A percentile compares a stretch with the other conserved stretches of the same genome.
Conservation (phyloP, 2,797 vertebrate genomes). For the Meda fulgida region DNA sequence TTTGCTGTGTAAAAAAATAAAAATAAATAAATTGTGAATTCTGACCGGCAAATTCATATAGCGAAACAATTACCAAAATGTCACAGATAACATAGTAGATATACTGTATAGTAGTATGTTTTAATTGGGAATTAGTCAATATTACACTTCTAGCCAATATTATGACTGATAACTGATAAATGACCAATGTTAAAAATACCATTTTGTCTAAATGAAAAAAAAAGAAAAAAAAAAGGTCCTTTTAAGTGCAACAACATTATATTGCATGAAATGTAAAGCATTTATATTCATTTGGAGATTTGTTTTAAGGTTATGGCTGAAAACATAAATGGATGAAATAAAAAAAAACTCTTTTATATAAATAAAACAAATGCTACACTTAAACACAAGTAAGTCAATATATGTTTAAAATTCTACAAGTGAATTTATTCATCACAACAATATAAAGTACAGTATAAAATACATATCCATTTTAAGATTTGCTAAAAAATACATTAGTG, state of each 20-base stretch:
- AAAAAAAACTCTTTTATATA: background rate
- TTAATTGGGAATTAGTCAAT: background rate
- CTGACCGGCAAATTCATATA: too few species aligned
- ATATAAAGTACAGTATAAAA: background rate
- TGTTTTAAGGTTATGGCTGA: too few species aligned
- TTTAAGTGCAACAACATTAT: background rate
- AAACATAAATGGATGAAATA: background rate
- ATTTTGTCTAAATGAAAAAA: background rate
- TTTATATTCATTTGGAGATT: background rate
- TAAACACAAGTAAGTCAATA: too few species aligned
- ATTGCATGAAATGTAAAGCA: background rate
- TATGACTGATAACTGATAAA: background rate
- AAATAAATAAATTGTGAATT: too few species aligned
- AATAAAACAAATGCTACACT: background rate
- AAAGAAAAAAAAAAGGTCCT: accelerated
- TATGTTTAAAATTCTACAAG: background rate
- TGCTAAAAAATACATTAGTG: background rate
- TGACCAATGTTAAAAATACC: background rate
- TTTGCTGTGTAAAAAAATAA: too few species aligned
- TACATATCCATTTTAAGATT: background rate
- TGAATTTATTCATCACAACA: background rate
- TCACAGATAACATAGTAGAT: background rate
- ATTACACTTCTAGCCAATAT: background rate
- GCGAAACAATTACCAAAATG: background rate
- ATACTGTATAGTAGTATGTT: too few species aligned